A percentile compares a stretch with the other conserved stretches of the same genome.
These are phyloP conservation scores for Monochamus alternatus DNA, from an alignment of 2,888 invertebrate genomes.

Conservation along the genomic window DNA sequence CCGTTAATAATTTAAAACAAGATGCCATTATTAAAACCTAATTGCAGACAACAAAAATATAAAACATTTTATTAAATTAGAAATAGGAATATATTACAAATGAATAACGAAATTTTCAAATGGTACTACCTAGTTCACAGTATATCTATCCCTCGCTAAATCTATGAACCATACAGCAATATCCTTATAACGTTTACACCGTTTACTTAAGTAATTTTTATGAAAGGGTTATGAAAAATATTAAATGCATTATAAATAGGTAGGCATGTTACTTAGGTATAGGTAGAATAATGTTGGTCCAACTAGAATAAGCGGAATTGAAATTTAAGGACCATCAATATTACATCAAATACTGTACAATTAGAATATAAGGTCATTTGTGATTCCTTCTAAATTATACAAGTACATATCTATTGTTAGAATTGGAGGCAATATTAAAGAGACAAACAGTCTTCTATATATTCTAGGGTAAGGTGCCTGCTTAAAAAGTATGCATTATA, in stretches of 20 bases:
- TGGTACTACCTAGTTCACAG: neutral
- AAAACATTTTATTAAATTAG: conserved; percentile 8
- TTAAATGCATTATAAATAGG: conserved; percentile 46
- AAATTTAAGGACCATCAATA: neutral
- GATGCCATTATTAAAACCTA: conserved; percentile 15
- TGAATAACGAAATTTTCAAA: neutral
- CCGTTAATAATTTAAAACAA: conserved; percentile 44
- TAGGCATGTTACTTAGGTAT: conserved; percentile 17
- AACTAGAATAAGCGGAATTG: conserved; percentile 46
- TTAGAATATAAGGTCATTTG: conserved; percentile 9
- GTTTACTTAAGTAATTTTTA: conserved; percentile 31
- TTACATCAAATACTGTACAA: neutral
- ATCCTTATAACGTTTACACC: conserved; percentile 14
- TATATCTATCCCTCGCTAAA: neutral
- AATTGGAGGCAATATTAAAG: neutral
- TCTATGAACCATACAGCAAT: neutral
- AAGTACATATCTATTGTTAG: neutral
- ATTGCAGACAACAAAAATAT: conserved; percentile 17
- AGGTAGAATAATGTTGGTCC: conserved; percentile 46
- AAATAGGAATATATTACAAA: conserved; percentile 7
- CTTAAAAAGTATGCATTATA: too few species aligned
- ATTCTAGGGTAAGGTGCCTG: too few species aligned
- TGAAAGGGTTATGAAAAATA: conserved; percentile 53
- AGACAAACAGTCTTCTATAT: neutral
- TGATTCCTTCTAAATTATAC: neutral